Evolutionary conservation across 2,797 vertebrate genomes (phyloP), one percentile per base, ranked within the genome.

Genomic region (Paratrypauchen microcephalus): DNA sequence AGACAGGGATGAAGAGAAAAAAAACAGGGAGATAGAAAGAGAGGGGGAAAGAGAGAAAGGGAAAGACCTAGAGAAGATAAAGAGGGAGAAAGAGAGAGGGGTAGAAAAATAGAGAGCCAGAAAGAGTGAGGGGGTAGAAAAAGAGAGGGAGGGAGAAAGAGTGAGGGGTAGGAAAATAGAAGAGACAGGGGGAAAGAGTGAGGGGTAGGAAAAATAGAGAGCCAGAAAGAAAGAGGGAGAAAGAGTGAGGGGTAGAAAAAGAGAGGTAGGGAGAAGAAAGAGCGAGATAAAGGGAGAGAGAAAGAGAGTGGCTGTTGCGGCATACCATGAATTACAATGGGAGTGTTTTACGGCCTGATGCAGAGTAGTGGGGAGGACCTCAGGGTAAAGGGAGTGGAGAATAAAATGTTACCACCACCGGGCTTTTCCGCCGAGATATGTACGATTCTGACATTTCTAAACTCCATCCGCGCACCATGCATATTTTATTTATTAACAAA

Each of bases 291-390:
- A 3, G 7, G 28, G 30, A 32, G 65, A 68, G 32, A 28, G 4
- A 66, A 76, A 61, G 12, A 30, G 8, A 69, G 56, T 0, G 79
- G 77, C 80, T 84, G 70, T 83, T 3, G 66, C 76, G 19, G 86
- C 83, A 75, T 74, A 85, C 75, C 78, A 72, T 84, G 79, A 89
- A 90, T 91, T 87, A 83, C 86, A 85, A 82, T 83, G 74, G 79
- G 78, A 47, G 63, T 77, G 79, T 77, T 89, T 86, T 84, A 87
- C 72, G 56, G 81, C 23, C 26, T 71, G 78, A 67, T 76, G 80
- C 81, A 59, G 86, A 65, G 78, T n/a, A 60, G 77, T 18, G 65
- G 48, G 66, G 76, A 81, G 82, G 83, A 85, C 83, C 83, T 72
- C 74, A 71, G 82, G 83, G 78, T 77, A 72, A 68, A 68, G 77